phyloP scores from a whole-genome alignment of 2,888 invertebrate species.

The Sphaerophoria rueppellii region DNA sequence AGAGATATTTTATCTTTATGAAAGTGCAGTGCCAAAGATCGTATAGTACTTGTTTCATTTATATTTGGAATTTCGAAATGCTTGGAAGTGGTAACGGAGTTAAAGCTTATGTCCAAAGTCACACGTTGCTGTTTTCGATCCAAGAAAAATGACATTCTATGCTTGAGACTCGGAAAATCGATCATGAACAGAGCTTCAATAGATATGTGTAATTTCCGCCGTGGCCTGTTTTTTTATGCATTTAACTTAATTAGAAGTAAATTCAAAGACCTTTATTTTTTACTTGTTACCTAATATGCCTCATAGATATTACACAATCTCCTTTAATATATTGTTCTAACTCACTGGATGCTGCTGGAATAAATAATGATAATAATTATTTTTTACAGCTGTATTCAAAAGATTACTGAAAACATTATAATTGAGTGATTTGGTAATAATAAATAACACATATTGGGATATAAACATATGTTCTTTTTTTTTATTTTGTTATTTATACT shows the following conservation, averaged over 20 bases:
- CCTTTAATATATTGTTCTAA: constrained; percentile 82
- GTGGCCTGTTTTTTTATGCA: constrained; percentile 76
- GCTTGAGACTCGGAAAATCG: constrained; percentile 81
- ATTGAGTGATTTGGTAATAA: not conserved
- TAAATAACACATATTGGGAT: constrained; percentile 8
- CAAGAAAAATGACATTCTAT: constrained; percentile 82
- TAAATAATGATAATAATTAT: not conserved
- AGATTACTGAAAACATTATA: constrained; percentile 14
- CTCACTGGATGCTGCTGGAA: constrained; percentile 81
- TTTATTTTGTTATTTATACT: constrained; percentile 9
- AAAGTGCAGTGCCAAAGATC: constrained; percentile 81
- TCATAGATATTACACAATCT: constrained; percentile 82
- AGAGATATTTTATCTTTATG: constrained; percentile 80
- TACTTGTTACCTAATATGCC: constrained; percentile 81
- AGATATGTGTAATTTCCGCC: constrained; percentile 81
- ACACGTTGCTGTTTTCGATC: constrained; percentile 82
- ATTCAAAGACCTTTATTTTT: not conserved
- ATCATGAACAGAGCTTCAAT: constrained; percentile 82
- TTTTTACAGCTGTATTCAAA: constrained; percentile 12
- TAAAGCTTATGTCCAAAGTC: constrained; percentile 81
- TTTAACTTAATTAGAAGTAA: not conserved
- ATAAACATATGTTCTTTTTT: too few relatives aligned
- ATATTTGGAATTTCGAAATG: constrained; percentile 81
- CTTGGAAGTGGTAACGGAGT: constrained; percentile 80
- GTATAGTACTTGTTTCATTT: constrained; percentile 82